Evolutionary conservation across 1,140 invertebrate genomes (phyloP).

Genomic region (Drosophila malerkotliana): DNA sequence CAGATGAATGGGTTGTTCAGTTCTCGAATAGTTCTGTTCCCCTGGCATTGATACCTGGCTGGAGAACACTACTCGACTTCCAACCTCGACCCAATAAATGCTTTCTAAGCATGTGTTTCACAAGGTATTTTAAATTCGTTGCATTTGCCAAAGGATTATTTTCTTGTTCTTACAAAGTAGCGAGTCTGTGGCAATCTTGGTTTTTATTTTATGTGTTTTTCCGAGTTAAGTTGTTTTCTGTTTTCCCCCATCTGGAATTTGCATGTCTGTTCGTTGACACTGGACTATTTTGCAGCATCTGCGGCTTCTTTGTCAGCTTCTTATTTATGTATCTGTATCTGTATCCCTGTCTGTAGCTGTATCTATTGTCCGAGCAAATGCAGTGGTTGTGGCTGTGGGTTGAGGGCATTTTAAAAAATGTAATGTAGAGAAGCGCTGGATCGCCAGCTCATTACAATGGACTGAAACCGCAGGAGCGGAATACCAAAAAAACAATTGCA

Average conservation of each 20-base stretch:
- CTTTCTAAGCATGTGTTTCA: background rate
- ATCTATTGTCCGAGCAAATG: constrained; percentile 21
- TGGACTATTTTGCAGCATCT: constrained; percentile 27
- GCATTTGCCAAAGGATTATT: background rate
- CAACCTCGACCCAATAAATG: background rate
- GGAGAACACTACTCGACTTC: background rate
- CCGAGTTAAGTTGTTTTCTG: constrained; percentile 36
- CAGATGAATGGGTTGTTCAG: background rate
- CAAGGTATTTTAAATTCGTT: background rate
- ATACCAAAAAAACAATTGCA: constrained; percentile 43
- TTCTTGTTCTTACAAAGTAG: constrained; percentile 29
- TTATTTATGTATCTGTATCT: constrained; percentile 44
- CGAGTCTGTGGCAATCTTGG: constrained; percentile 31
- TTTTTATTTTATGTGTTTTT: constrained; percentile 17
- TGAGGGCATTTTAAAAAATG: background rate
- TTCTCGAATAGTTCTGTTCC: constrained; percentile 1
- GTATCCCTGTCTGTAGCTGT: constrained; percentile 14
- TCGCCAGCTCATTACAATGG: constrained; percentile 45
- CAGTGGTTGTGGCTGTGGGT: constrained; percentile 19
- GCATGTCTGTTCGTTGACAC: constrained; percentile 50
- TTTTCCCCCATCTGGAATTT: constrained; percentile 35
- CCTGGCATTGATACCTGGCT: constrained; percentile 11
- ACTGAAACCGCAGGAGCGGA: constrained; percentile 29
- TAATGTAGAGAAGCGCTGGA: constrained; percentile 1
- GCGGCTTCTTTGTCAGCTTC: constrained; percentile 52